Evolutionary conservation across 2,888 invertebrate genomes (phyloP).

Genomic region (Zaprionus bogoriensis): DNA sequence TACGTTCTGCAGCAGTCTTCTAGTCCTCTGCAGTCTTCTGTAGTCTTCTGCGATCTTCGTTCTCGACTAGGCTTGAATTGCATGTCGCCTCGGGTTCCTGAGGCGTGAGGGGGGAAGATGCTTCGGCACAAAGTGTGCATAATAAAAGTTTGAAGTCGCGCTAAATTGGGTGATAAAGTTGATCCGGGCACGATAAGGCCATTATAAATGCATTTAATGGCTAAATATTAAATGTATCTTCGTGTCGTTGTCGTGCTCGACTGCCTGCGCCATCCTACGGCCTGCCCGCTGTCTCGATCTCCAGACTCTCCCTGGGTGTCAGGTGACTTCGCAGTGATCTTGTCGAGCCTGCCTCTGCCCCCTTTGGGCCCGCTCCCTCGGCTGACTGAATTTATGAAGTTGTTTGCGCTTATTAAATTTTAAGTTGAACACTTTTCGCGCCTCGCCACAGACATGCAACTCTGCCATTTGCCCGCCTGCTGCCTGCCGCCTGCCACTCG

Average conservation of each 20-base stretch:
- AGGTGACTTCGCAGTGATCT: conserved; percentile 46
- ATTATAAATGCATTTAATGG: conserved; percentile 80
- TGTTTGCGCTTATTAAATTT: conserved; percentile 75
- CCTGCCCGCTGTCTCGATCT: not conserved
- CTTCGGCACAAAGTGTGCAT: conserved; percentile 44
- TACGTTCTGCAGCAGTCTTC: not conserved
- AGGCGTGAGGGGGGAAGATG: conserved; percentile 2
- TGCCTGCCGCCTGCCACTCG: conserved; percentile 41
- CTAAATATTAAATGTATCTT: conserved; percentile 73
- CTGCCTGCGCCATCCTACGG: conserved; percentile 14
- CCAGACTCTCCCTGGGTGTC: conserved; percentile 26
- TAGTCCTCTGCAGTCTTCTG: not conserved
- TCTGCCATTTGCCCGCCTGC: conserved; percentile 35
- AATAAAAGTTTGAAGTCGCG: conserved; percentile 65
- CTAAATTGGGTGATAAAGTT: conserved; percentile 78
- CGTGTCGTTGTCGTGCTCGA: conserved; percentile 57
- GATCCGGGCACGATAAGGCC: conserved; percentile 79
- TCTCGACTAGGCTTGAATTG: not conserved
- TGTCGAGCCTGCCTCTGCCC: not conserved
- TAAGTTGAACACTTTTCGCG: conserved; percentile 62
- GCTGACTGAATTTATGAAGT: conserved; percentile 69
- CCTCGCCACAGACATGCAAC: conserved; percentile 57
- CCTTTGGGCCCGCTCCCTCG: conserved; percentile 5
- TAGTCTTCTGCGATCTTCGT: not conserved
- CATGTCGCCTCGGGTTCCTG: not conserved